phyloP scores from a whole-genome alignment of 1,140 invertebrate species.

The Teleogryllus occipitalis region DNA sequence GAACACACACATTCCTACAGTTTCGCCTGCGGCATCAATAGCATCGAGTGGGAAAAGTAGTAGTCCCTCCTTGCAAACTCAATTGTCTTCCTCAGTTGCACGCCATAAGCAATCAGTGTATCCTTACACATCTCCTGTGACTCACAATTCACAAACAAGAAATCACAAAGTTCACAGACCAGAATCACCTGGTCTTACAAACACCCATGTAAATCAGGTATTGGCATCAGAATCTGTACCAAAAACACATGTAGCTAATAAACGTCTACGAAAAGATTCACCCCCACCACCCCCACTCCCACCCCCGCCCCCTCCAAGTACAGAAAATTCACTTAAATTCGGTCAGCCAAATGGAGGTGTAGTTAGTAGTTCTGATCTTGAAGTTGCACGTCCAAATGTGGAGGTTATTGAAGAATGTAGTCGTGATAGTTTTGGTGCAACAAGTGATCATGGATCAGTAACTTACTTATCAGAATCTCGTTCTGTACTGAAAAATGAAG shows the following conservation, averaged over 20 bases:
- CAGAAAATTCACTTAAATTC: conserved; percentile 9
- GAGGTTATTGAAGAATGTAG: conserved; percentile 24
- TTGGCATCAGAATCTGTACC: conserved; percentile 44
- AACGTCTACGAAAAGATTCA: conserved; percentile 48
- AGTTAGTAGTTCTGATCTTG: conserved; percentile 7
- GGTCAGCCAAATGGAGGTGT: conserved; percentile 17
- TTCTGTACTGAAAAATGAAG: conserved; percentile 12
- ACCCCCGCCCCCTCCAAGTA: conserved; percentile 22
- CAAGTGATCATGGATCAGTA: conserved; percentile 12
- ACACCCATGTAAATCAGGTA: conserved; percentile 24
- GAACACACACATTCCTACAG: conserved; percentile 25
- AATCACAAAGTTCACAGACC: not conserved
- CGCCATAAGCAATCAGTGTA: not conserved
- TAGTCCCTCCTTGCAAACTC: conserved; percentile 21
- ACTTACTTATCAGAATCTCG: not conserved
- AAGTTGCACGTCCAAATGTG: conserved; percentile 7
- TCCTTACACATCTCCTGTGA: not conserved
- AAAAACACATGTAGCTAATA: conserved; percentile 52
- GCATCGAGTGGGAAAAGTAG: conserved; percentile 21
- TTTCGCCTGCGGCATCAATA: conserved; percentile 25
- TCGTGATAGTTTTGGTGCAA: conserved; percentile 26
- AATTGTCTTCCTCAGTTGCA: conserved; percentile 17
- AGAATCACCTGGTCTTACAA: conserved; percentile 27
- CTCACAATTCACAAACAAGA: not conserved
- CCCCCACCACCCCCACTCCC: conserved; percentile 21